Base-by-base conservation (phyloP, 1,140 invertebrate species). In the Leptinotarsa defecta region DNA sequence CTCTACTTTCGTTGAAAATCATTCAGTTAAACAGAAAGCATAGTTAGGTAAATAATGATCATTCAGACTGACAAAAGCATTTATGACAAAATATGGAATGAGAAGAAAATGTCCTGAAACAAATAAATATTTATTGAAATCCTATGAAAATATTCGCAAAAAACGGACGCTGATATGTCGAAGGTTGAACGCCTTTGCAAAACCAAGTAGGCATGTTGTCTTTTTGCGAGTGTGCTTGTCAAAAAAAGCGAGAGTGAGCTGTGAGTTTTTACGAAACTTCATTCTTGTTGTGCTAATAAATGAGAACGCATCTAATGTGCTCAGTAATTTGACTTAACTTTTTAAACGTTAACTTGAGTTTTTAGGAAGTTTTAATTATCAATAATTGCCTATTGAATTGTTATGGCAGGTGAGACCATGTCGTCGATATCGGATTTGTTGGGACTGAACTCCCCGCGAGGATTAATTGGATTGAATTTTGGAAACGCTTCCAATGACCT, bases 391-490 rank as follows among this genome's bases (percentile, higher is more conserved):
- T 63, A 34, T 73, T 43, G n/a, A 20, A 65, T 73, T 48, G 24
- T 73, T 24, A 84, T 83, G 81, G 80, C 82, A 80, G 83, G 79
- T 76, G 84, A 83, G 49, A 84, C 82, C 43, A 88, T 88, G 81
- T 87, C 87, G 49, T 73, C 71, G 11, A 87, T 89, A 76, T 84
- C 87, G 63, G 88, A 89, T 80, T 81, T 89, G 74, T 86, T 90
- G 63, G 88, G 88, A 49, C 80, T 89, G 57, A 87, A 87, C 80
- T 84, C 88, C 61, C 86, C 88, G 19, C 85, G 88, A 68, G 88
- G 87, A 67, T 78, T 89, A 63, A 65, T 65, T 65, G 64, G 64
- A 34, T 82, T 89, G 81, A 85, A 83, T 68, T 83, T 83, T 57
- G 77, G 79, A 43, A 76, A 79, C 69, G 74, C 76, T 64, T 73